Conservation (phyloP, 2,113 vertebrate genomes). For the Physeter macrocephalus region DNA sequence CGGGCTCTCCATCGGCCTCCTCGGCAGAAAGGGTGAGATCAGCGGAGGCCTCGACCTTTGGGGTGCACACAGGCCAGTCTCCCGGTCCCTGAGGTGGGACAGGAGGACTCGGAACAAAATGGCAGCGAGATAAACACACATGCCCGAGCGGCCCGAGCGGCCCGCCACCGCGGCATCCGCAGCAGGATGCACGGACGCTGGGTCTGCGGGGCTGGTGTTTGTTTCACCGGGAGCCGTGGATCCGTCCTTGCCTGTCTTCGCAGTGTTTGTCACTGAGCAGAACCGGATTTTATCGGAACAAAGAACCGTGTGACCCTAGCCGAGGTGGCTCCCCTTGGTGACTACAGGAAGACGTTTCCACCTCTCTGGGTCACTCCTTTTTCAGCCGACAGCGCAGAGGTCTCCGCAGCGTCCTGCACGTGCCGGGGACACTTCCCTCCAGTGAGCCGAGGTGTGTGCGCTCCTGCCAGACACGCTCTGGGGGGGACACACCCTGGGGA, state of each 20-base stretch:
- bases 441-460: rapidly evolving
- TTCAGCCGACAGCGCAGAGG: no score
- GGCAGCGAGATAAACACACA: no score
- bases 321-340: rapidly evolving
- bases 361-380: no score
- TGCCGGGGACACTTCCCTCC: neutral
- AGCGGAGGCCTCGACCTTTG: no score
- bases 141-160: rapidly evolving
- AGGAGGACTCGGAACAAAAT: no score
- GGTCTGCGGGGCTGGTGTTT: no score
- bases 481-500: neutral
- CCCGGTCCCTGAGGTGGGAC: no score
- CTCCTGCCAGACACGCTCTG: neutral
- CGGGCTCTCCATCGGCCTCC: rapidly evolving
- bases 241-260: no score
- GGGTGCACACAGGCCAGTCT: no score
- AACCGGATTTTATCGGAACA: rapidly evolving
- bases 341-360: neutral
- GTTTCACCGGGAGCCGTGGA: rapidly evolving
- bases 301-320: rapidly evolving
- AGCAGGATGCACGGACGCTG: no score
- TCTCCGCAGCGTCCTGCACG: rapidly evolving
- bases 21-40: no score
- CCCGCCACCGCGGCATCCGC: no score
- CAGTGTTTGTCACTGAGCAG: neutral